phyloP scores from a whole-genome alignment of 2,797 vertebrate species.

The Microtus obscurus region DNA sequence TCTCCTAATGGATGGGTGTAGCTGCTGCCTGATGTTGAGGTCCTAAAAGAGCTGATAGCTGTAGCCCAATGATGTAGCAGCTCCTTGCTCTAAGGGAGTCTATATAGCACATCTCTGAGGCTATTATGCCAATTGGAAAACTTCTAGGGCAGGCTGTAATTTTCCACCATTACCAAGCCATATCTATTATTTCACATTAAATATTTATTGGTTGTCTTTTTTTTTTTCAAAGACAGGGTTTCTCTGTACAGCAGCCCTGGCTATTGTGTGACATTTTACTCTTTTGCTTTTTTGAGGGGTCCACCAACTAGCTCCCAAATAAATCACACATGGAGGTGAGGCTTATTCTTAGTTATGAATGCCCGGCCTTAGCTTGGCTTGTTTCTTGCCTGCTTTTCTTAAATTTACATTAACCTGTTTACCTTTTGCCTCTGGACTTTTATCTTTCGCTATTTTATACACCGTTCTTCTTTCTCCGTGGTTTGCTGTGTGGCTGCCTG shows the following conservation, averaged over 20 bases:
- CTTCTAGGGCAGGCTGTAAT: background rate
- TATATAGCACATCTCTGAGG: background rate
- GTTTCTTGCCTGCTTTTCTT: too few species aligned
- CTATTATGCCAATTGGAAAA: background rate
- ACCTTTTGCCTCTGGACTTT: too few species aligned
- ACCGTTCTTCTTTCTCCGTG: too few species aligned
- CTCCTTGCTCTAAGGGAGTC: background rate
- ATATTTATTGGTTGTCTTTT: background rate
- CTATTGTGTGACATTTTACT: too few species aligned
- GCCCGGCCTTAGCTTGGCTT: too few species aligned
- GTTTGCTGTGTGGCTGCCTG: too few species aligned
- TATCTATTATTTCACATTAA: conserved; percentile 18
- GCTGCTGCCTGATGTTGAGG: background rate
- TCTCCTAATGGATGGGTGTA: background rate
- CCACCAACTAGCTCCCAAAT: too few species aligned
- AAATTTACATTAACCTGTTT: too few species aligned
- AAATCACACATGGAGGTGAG: too few species aligned
- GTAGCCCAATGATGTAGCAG: background rate
- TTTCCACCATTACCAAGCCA: background rate
- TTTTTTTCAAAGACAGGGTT: background rate
- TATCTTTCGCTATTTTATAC: too few species aligned
- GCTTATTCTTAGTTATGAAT: too few species aligned
- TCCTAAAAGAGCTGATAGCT: background rate
- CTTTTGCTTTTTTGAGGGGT: too few species aligned
- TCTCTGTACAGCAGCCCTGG: background rate